phyloP scores from a whole-genome alignment of 2,113 vertebrate species.

The Crotalus horridus region DNA sequence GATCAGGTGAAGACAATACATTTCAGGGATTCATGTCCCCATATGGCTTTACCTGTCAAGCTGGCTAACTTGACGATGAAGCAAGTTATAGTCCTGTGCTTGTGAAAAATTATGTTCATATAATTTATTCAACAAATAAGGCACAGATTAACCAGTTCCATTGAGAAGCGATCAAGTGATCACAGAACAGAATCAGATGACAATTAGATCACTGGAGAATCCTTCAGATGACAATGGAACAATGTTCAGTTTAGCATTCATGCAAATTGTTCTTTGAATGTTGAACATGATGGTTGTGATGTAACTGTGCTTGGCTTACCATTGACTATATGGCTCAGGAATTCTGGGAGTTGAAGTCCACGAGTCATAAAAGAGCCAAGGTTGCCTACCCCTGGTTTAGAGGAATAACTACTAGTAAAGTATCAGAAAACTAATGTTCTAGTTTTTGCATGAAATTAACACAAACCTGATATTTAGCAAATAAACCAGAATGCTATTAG shows the following conservation, averaged over 20 bases:
- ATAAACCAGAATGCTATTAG: background rate
- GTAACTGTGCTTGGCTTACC: background rate
- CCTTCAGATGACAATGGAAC: background rate
- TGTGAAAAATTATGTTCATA: background rate
- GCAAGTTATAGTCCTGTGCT: background rate
- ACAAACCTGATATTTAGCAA: background rate
- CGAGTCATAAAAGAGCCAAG: too few species aligned
- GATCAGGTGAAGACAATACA: background rate
- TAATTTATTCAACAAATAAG: background rate
- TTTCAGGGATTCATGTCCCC: background rate
- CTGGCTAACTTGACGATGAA: background rate
- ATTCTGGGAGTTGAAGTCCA: too few species aligned
- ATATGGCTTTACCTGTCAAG: background rate
- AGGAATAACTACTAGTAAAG: background rate
- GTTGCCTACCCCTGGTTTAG: too few species aligned
- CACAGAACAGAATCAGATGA: background rate
- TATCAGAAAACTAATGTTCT: background rate
- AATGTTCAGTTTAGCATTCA: background rate
- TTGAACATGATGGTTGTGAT: background rate
- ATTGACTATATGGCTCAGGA: background rate
- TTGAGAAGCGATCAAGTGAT: background rate
- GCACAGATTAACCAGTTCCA: background rate
- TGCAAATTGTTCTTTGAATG: background rate
- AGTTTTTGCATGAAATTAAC: background rate
- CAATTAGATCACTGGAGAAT: background rate